phyloP scores from a whole-genome alignment of 2,888 invertebrate species.

The Scrobipalpa atriplicella region DNA sequence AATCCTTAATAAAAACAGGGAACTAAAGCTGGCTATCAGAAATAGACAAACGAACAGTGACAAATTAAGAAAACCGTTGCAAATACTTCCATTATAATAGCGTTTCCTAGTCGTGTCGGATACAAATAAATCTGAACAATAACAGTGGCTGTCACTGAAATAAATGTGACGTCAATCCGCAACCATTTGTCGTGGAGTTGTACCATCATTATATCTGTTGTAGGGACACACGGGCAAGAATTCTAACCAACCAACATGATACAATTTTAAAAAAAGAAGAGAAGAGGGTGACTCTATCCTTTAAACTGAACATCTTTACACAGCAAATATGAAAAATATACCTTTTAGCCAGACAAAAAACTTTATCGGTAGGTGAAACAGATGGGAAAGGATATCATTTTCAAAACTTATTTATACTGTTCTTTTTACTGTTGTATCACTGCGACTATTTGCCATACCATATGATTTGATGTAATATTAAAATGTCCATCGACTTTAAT shows the following conservation, averaged over 20 bases:
- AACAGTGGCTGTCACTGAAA: slow-evolving; percentile 67
- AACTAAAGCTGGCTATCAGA: background rate
- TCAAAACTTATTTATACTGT: too few relatives aligned
- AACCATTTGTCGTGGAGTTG: slow-evolving; percentile 67
- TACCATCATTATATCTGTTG: slow-evolving; percentile 56
- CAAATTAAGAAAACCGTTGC: slow-evolving; percentile 55
- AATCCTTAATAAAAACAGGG: background rate
- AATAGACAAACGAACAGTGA: slow-evolving; percentile 36
- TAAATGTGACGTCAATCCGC: slow-evolving; percentile 78
- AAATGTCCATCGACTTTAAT: too few relatives aligned
- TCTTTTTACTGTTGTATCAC: too few relatives aligned
- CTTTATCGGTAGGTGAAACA: too few relatives aligned
- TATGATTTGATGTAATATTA: too few relatives aligned
- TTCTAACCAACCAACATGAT: background rate
- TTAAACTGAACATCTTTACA: too few relatives aligned
- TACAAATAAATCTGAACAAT: slow-evolving; percentile 76
- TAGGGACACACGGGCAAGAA: slow-evolving; percentile 47
- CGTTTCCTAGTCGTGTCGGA: slow-evolving; percentile 70
- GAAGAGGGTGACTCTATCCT: too few relatives aligned
- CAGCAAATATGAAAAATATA: too few relatives aligned
- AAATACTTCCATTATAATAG: slow-evolving; percentile 65
- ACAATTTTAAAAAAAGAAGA: background rate
- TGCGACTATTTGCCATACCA: too few relatives aligned
- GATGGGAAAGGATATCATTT: too few relatives aligned
- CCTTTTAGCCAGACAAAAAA: too few relatives aligned